Evolutionary conservation across 1,140 invertebrate species (phyloP).

Genomic region (Trissolcus basalis): DNA sequence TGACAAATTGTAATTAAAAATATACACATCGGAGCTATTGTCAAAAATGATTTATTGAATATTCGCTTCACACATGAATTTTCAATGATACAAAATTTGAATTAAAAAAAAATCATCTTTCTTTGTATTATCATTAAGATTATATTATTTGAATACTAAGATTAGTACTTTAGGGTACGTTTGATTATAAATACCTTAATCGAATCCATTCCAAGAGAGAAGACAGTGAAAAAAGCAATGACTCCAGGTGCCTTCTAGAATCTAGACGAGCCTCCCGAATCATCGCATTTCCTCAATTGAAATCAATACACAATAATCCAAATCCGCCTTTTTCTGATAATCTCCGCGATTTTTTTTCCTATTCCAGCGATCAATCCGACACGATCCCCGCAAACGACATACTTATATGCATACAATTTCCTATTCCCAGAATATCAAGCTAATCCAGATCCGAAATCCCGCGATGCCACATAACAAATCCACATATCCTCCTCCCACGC

Average conservation of each 20-base stretch:
- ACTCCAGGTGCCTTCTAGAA: constrained; percentile 55
- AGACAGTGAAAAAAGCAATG: constrained; percentile 57
- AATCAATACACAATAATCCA: constrained; percentile 63
- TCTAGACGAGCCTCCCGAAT: constrained; percentile 66
- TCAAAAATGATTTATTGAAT: too few relatives aligned
- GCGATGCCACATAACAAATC: constrained; percentile 43
- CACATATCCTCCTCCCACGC: constrained; percentile 61
- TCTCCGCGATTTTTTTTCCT: constrained; percentile 31
- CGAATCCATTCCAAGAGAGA: constrained; percentile 56
- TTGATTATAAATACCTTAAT: constrained; percentile 60
- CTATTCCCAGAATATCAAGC: constrained; percentile 60
- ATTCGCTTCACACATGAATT: too few relatives aligned
- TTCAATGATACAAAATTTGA: too few relatives aligned
- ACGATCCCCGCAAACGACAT: constrained; percentile 28
- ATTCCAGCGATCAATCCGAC: constrained; percentile 29
- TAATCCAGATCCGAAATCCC: constrained; percentile 67
- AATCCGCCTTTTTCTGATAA: constrained; percentile 61
- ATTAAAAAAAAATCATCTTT: too few relatives aligned
- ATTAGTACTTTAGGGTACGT: constrained; percentile 45
- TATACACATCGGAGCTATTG: too few relatives aligned
- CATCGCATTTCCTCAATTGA: constrained; percentile 50
- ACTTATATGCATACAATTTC: constrained; percentile 51
- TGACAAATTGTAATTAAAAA: too few relatives aligned
- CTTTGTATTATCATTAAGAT: too few relatives aligned
- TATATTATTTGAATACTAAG: constrained; percentile 26